Base-by-base conservation (phyloP, 2,888 invertebrate genomes). In the Auanema sp. region DNA sequence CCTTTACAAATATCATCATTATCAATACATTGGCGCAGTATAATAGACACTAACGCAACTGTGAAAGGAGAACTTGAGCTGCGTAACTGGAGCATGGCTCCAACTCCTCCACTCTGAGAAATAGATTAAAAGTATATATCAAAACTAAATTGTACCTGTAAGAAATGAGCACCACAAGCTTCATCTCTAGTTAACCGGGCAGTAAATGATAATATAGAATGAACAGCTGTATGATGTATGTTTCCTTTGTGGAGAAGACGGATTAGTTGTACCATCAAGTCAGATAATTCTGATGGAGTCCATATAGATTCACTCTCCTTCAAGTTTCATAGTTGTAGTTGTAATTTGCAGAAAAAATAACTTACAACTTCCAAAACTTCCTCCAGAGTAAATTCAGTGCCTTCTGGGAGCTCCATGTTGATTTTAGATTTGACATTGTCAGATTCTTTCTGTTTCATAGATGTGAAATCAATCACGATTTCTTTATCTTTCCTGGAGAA, bases 11-110 rank as follows among this genome's bases (percentile, higher is more conserved):
- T 44, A 2, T 33, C 49, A 18, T 78, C 74, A 24, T 72, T 70
- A 50, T 80, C 78, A 49, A 79, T 66, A 56, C 79, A 80, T 16
- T 78, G 71, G 25, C 79, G 57, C 21, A 80, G 49, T 23, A 80
- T 73, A 3, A 79, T 53, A 0, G 76, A 69, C 11, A 75, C 64
- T 0, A 76, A 65, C 10, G 66, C 60, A 21, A 70, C 51, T 25
- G 71, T 63, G 12, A 69, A 54, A 10, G 69, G 62, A 3, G 69
- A 49, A 23, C 62, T 62, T 16, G 55, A 41, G 18, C 76, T 66
- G 5, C 62, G 65, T 42, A 75, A 52, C n/a, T 64, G 58, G 12
- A 76, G 52, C 40, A 70, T 47, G 6, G 59, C 59, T 21, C 58
- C 60, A 1, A 75, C 49, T 43, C 74, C 68, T 8, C 47, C 51